A percentile compares a stretch with the other conserved stretches of the same genome.
Conservation (phyloP, 2,797 vertebrate species). For the Echiichthys vipera region DNA sequence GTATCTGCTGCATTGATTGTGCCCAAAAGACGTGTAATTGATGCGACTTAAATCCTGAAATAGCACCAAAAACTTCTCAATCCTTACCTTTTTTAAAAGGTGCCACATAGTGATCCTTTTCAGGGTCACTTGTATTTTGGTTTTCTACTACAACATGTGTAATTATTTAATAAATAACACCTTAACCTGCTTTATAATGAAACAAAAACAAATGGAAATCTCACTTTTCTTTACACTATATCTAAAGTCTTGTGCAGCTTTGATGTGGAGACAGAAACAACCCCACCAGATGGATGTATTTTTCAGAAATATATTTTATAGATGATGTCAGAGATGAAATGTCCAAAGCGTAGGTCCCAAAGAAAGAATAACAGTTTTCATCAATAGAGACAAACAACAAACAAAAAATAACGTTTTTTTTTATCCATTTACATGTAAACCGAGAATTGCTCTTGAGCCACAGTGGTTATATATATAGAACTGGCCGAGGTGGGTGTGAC, state of each 20-base stretch:
- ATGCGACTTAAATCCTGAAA: constrained; percentile 1
- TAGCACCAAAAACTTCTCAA: neutral
- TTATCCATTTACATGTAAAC: constrained; percentile 84
- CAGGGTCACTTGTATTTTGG: too few relatives aligned
- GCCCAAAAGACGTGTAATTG: neutral
- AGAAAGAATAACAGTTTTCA: constrained; percentile 78
- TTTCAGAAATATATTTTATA: constrained; percentile 90
- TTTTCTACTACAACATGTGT: too few relatives aligned
- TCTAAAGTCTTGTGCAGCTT: neutral
- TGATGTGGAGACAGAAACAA: neutral
- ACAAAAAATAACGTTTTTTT: constrained; percentile 77
- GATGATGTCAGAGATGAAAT: constrained; percentile 89
- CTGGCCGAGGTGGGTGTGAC: constrained; percentile 84
- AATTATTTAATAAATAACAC: too few relatives aligned
- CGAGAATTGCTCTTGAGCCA: constrained; percentile 86
- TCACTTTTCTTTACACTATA: too few relatives aligned
- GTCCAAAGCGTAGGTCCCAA: constrained; percentile 85
- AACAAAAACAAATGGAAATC: too few relatives aligned
- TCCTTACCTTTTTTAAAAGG: neutral
- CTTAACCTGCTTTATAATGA: too few relatives aligned
- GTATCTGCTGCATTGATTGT: constrained; percentile 9
- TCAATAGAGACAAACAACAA: constrained; percentile 85
- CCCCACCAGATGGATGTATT: constrained; percentile 67
- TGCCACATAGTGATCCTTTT: too few relatives aligned
- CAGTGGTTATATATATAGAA: constrained; percentile 85